A percentile compares a stretch with the other conserved stretches of the same genome.
Conservation (phyloP, 23 tunicate species). For the Ciona savignyi region DNA sequence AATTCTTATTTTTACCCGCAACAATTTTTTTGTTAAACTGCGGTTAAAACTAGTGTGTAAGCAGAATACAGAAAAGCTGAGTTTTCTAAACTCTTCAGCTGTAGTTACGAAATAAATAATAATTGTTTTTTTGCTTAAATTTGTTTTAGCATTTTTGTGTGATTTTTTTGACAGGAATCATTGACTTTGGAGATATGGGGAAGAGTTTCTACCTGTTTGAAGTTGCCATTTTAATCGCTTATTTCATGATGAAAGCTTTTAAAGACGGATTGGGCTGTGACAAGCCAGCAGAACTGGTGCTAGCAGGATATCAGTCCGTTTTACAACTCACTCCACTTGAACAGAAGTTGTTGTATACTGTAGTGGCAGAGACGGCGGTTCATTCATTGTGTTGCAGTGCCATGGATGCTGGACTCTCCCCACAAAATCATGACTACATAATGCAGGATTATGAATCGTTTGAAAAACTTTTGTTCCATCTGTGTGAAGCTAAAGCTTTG, state of each 20-base stretch:
- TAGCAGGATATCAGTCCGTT: not conserved
- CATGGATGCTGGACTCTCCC: not conserved
- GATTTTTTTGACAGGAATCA: not conserved
- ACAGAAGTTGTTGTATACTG: not conserved
- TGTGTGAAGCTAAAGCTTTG: not conserved
- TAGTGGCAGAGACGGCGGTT: not conserved
- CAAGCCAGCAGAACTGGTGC: not conserved
- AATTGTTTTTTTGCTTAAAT: no score
- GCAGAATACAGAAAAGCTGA: no score
- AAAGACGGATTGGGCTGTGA: not conserved
- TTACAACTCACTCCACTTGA: not conserved
- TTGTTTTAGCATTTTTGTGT: no score
- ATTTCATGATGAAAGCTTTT: not conserved
- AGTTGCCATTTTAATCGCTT: not conserved
- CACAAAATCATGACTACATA: not conserved
- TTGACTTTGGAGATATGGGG: not conserved
- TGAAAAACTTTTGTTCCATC: not conserved
- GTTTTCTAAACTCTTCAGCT: no score
- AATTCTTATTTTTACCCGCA: no score
- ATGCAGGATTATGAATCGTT: not conserved
- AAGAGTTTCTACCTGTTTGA: not conserved
- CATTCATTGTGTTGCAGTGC: not conserved
- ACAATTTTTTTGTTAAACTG: no score
- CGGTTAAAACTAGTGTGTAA: no score
- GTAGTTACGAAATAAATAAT: no score